Conservation (phyloP, 2,888 invertebrate genomes). For the Hanleya hanleyi region DNA sequence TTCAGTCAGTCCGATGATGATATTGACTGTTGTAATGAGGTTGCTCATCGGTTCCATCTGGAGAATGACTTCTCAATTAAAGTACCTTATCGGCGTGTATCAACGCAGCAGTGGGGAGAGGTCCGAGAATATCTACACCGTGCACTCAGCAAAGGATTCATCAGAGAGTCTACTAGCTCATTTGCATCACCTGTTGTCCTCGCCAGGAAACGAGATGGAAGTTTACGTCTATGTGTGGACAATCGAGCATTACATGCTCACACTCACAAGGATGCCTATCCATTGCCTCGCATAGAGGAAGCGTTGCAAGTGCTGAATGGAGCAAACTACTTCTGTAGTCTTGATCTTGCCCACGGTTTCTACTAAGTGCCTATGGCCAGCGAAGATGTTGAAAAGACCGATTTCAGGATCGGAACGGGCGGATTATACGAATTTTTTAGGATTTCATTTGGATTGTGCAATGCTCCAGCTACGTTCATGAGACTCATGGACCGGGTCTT, state of each 20-base stretch:
- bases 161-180: conserved; percentile 26
- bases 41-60: not conserved
- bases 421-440: conserved; percentile 32
- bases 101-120: conserved; percentile 32
- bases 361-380: conserved; percentile 38
- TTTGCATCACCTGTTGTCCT: conserved; percentile 45
- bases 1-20: conserved; percentile 15
- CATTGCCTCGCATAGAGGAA: conserved; percentile 53
- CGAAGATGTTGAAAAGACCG: conserved; percentile 39
- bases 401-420: conserved; percentile 23
- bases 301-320: conserved; percentile 39
- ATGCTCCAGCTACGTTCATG: conserved; percentile 41
- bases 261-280: conserved; percentile 46
- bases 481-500: conserved; percentile 39
- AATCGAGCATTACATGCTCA: conserved; percentile 45
- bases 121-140: conserved; percentile 26
- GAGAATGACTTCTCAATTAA: conserved; percentile 14
- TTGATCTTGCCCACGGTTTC: conserved; percentile 41
- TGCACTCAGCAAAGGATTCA: conserved; percentile 22
- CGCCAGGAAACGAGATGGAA: conserved; percentile 38
- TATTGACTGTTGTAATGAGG: conserved; percentile 14
- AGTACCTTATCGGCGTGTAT: conserved; percentile 26
- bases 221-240: conserved; percentile 45
- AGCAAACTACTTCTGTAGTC: conserved; percentile 38
- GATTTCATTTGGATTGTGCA: conserved; percentile 42